Base-by-base conservation (phyloP, 2,113 vertebrate species). In the Heloderma charlesbogerti region DNA sequence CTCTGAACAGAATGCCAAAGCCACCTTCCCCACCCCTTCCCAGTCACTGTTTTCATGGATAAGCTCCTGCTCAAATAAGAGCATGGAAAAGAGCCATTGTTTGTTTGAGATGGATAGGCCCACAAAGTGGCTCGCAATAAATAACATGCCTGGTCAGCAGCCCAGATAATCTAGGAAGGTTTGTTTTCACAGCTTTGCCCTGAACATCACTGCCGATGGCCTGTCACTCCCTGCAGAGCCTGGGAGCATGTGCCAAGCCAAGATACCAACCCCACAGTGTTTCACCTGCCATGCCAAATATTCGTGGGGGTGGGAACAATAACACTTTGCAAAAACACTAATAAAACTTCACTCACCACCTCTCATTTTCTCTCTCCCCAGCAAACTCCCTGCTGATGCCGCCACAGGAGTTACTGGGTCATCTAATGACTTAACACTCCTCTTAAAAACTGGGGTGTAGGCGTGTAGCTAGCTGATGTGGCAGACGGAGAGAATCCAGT, bases 181-280 rank as follows among this genome's bases (percentile, higher is more conserved):
- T 98, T 98, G 97, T 98, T 98, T 98, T 97, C 97, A 97, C 98
- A 98, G 98, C 98, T 98, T 98, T 95, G 92, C 96, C 95, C 72
- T 92, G 95, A 95, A 95, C 96, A 88, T 94, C 95, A 88, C 86
- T 80, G 88, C 88, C 94, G 96, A 96, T 93, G 96, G 96, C 93
- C 95, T 91, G 92, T 91, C 93, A n/a, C 96, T 97, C 97, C 98
- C 97, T 57, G 96, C 96, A 94, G 97, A 96, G 97, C 94, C 95
- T 94, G 96, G 91, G 95, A 96, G 95, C 0, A 8, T 94, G 93
- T 94, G 96, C 94, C 81, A 90, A 93, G 87, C 95, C 95, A 94
- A 96, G 97, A 97, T 97, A 97, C 93, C 95, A 95, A 95, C 86
- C 2, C 15, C 94, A 82, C 92, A 94, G 82, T 72, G 96, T 90